Conservation (phyloP, 2,113 vertebrate genomes). For the Varanus komodoensis region DNA sequence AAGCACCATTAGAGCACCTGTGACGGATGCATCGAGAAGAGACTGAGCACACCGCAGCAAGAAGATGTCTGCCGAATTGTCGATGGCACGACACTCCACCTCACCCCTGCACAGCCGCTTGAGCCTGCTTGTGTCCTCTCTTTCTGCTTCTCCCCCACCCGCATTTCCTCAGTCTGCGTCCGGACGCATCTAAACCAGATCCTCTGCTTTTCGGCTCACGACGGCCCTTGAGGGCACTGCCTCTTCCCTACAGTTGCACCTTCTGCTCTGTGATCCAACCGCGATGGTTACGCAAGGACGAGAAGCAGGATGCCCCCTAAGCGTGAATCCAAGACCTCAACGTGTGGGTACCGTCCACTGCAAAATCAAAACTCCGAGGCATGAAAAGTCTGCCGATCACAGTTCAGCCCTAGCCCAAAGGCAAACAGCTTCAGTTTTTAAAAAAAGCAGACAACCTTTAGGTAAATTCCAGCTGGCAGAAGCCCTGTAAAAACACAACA, state of each 20-base stretch:
- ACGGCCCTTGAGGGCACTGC: accelerated
- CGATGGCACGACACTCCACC: accelerated
- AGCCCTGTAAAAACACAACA: not conserved
- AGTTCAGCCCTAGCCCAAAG: not conserved
- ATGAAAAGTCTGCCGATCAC: not conserved
- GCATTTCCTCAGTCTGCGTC: slow-evolving; percentile 21
- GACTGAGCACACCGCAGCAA: not conserved
- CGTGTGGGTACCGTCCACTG: not conserved
- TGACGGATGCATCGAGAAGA: not conserved
- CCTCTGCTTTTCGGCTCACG: not conserved
- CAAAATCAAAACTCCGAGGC: not conserved
- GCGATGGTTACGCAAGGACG: not conserved
- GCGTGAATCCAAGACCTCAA: no score
- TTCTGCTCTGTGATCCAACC: not conserved
- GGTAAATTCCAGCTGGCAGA: not conserved
- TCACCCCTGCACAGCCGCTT: accelerated
- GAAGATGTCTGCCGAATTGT: not conserved
- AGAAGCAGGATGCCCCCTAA: not conserved
- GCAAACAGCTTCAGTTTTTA: not conserved
- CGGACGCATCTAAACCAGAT: slow-evolving; percentile 39
- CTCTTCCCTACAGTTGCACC: not conserved
- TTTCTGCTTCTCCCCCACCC: not conserved
- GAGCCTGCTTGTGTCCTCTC: not conserved
- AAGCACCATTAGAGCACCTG: not conserved
- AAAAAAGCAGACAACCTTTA: not conserved